These are phyloP conservation scores for Neosilurus hyrtlii DNA, from an alignment of 2,797 vertebrate species.

Conservation along the genomic window DNA sequence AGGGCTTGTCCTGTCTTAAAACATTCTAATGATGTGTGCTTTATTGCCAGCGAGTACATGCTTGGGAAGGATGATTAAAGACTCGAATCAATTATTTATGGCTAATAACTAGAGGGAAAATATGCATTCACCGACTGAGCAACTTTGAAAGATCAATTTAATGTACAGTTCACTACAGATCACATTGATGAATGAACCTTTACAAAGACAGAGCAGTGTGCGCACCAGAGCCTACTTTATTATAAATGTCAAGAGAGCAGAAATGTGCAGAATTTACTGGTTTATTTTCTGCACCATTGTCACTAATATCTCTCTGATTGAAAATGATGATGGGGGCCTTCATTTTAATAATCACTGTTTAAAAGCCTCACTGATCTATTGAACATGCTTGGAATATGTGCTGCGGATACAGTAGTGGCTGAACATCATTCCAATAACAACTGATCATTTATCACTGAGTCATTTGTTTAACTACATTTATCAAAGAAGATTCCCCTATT, in stretches of 20 bases:
- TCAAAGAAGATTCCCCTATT: background rate
- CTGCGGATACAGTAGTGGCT: background rate
- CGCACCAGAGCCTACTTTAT: conserved; percentile 36
- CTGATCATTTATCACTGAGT: background rate
- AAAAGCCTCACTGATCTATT: background rate
- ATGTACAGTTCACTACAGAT: conserved; percentile 49
- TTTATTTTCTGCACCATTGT: conserved; percentile 10
- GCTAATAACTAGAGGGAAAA: conserved; percentile 53
- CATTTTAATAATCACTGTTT: background rate
- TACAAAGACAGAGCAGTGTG: conserved; percentile 32
- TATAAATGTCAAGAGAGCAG: conserved; percentile 41
- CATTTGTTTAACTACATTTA: background rate
- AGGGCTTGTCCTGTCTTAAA: conserved; percentile 41
- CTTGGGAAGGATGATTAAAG: conserved; percentile 54
- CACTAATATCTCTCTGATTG: conserved; percentile 1
- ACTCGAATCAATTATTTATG: conserved; percentile 53
- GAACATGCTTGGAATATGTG: background rate
- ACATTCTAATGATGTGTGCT: conserved; percentile 51
- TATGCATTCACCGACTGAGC: conserved; percentile 45
- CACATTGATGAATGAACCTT: conserved; percentile 47
- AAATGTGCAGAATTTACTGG: conserved; percentile 21
- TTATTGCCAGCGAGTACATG: conserved; percentile 39
- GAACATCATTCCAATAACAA: background rate
- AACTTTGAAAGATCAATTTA: conserved; percentile 51
- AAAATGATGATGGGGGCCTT: background rate